These are phyloP conservation scores for Coleophora flavipennella DNA, from an alignment of 2,888 invertebrate genomes.

Conservation along the genomic window DNA sequence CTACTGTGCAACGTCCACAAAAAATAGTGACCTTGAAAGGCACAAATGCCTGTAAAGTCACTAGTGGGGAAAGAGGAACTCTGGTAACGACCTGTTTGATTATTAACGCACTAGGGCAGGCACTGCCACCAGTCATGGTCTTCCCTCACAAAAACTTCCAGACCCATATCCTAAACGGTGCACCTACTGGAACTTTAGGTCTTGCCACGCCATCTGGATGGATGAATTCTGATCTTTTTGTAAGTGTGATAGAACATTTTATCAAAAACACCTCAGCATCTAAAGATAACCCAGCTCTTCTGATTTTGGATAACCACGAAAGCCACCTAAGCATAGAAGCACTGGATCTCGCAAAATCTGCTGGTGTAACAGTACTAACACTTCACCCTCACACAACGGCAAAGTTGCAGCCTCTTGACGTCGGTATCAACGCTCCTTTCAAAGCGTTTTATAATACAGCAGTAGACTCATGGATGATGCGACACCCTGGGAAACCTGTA, in stretches of 20 bases:
- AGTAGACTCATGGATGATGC: too few species aligned
- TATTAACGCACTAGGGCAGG: slow-evolving; percentile 18
- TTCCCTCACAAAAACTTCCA: slow-evolving; percentile 8
- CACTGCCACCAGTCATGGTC: slow-evolving; percentile 4
- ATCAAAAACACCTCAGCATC: slow-evolving; percentile 7
- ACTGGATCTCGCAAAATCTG: background rate
- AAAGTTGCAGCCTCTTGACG: background rate
- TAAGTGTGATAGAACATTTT: slow-evolving; percentile 17
- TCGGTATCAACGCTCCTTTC: background rate
- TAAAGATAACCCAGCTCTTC: slow-evolving; percentile 3
- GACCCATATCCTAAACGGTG: background rate
- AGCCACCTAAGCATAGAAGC: too few species aligned
- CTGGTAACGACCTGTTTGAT: slow-evolving; percentile 23
- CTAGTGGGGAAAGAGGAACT: slow-evolving; percentile 14
- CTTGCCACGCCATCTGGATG: slow-evolving; percentile 8
- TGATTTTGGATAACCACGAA: slow-evolving; percentile 12
- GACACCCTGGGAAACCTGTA: too few species aligned
- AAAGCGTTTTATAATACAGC: background rate
- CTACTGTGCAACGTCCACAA: slow-evolving; percentile 6
- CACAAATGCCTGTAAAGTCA: slow-evolving; percentile 4
- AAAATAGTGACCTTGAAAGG: slow-evolving; percentile 4
- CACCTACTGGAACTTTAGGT: slow-evolving; percentile 4
- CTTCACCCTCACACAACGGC: background rate
- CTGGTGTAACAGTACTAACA: background rate
- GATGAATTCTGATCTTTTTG: slow-evolving; percentile 13